Evolutionary conservation across 2,113 vertebrate species (phyloP), one percentile per base, ranked within the genome.

Genomic region (Tauraco erythrolophus): DNA sequence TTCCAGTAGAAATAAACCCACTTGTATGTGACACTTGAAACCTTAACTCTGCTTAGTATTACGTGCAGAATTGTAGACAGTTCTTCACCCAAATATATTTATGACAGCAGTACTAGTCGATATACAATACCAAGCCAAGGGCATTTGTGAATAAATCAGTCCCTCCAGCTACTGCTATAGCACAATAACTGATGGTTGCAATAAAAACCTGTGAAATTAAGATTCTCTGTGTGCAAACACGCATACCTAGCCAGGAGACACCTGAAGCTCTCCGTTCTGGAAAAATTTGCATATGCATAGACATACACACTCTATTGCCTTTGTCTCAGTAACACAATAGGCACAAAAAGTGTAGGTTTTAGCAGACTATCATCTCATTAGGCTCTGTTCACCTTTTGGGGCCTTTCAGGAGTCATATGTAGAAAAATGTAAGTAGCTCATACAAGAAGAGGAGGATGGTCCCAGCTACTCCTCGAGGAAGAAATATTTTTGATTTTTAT

Each of bases 141-240:
- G 92, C 57, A 4, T 35, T 43, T 75, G 48, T 68, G 72, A 95
- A 96, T 97, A 96, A 97, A 96, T 92, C 95, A 84, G 86, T 57
- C 76, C 69, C 69, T 92, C 41, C 87, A 94, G 90, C 71, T 87
- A 54, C 72, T 84, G 85, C 88, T 88, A 6, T 51, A 94, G 76
- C 89, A 21, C 69, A 57, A 1, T 94, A 95, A 97, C 81, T 86
- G 66, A 94, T 94, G 92, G 77, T 71, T 78, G 69, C 71, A 95
- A 96, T 97, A 96, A 94, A 97, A 81, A 39, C 35, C 56, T 27
- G 28, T 48, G 69, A 95, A 96, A 97, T 97, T 94, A 94, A 97
- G 84, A 94, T 96, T 95, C 92, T 27, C 17, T 78, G 60, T 56
- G 28, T 93, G 82, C 79, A 58, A 58, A 92, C 72, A 14, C 53